Evolutionary conservation across 2,888 invertebrate genomes (phyloP), one percentile per base, ranked within the genome.

Genomic region (Torymus aiolomorphi): DNA sequence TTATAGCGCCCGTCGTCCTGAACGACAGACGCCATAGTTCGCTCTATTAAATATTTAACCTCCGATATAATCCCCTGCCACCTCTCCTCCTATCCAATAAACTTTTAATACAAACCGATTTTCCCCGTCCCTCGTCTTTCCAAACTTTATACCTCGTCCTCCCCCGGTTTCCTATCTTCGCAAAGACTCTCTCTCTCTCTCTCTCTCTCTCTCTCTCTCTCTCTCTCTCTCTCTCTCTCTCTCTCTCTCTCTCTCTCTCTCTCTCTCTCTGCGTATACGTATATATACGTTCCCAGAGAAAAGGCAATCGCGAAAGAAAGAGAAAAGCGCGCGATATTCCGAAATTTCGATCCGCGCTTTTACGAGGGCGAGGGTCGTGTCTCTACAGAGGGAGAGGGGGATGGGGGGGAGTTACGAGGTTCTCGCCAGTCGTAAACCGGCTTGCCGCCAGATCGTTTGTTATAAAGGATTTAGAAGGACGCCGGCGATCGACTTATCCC

Each of bases 311-410:
- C 65, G 2, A n/a, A 52, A 49, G 67, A 56, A 24, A 77, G 74
- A 66, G 66, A 69, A 71, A 66, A 52, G 31, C 56, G 42, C 54
- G 65, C 65, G 57, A 78, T 73, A 80, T 70, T 20, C 74, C 81
- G 80, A 80, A 82, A 80, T 80, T 82, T 77, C 82, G 80, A 82
- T 82, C 73, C 62, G 62, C 63, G 70, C 67, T 82, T 42, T 82
- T 80, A 80, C 80, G 82, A 82, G 70, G 57, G 49, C 51, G 18
- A 42, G 18, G 12, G 63, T 73, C 61, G 67, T 67, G 59, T 63
- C 62, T 54, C 12, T n/a, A 13, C 11, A 42, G 42, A 42, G 42
- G 8, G 8, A 42, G 42, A 42, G 42, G 5, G 31, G 5, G 2
- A 31, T 3, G 5, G 31, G 31, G 5, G 31, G 42, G 42, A 42